Evolutionary conservation across 2,888 invertebrate genomes (phyloP).

Genomic region (Drosophila affinis): DNA sequence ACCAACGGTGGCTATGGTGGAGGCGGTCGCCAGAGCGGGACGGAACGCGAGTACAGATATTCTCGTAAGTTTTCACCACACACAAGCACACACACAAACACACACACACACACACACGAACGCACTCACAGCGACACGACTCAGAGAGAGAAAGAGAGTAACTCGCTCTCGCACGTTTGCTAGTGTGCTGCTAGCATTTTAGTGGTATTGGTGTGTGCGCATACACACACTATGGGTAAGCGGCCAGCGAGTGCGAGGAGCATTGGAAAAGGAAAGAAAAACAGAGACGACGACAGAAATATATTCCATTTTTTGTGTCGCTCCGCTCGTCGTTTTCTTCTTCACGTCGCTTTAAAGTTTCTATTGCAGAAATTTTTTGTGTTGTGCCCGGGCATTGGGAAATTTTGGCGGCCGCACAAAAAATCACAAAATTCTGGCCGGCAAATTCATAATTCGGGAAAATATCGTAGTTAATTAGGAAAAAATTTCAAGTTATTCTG

Average conservation of each 20-base stretch:
- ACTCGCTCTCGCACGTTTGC: slow-evolving; percentile 37
- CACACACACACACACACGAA: slow-evolving; percentile 35
- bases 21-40: slow-evolving; percentile 5
- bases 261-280: slow-evolving; percentile 83
- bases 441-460: slow-evolving; percentile 74
- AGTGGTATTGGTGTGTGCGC: slow-evolving; percentile 52
- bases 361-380: slow-evolving; percentile 80
- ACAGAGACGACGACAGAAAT: slow-evolving; percentile 79
- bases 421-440: slow-evolving; percentile 65
- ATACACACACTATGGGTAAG: slow-evolving; percentile 60
- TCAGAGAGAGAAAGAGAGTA: slow-evolving; percentile 57
- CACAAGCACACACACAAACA: slow-evolving; percentile 37
- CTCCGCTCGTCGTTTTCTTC: slow-evolving; percentile 80
- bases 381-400: slow-evolving; percentile 62
- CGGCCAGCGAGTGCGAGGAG: slow-evolving; percentile 80
- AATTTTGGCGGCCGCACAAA: slow-evolving; percentile 63
- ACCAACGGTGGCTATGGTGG: slow-evolving; percentile 8
- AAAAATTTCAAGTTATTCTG: slow-evolving; percentile 53
- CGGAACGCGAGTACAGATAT: slow-evolving; percentile 58
- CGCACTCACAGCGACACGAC: slow-evolving; percentile 49
- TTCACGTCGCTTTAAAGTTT: slow-evolving; percentile 83
- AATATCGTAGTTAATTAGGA: slow-evolving; percentile 66
- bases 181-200: slow-evolving; percentile 4
- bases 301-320: slow-evolving; percentile 71
- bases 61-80: slow-evolving; percentile 65